Conservation (phyloP, 2,888 invertebrate species). For the Andrena chrysosceles region DNA sequence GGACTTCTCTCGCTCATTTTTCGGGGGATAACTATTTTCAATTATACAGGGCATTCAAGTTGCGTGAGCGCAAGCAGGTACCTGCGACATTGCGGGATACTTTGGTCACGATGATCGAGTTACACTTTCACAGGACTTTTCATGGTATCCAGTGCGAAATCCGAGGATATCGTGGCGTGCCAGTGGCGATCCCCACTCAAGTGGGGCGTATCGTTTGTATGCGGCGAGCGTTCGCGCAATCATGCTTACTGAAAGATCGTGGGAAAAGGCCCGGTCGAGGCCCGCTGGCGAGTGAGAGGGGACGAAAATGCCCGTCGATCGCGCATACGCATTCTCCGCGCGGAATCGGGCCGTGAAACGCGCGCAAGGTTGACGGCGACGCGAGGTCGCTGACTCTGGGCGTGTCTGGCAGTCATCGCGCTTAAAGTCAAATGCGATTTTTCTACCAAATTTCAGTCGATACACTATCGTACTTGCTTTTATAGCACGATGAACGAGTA, state of each 20-base stretch:
- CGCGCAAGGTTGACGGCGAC: constrained; percentile 24
- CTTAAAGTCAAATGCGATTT: neutral
- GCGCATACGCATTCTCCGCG: constrained; percentile 15
- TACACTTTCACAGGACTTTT: neutral
- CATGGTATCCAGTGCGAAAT: neutral
- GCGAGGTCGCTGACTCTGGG: constrained; percentile 31
- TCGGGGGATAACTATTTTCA: too few relatives aligned
- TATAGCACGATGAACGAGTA: too few relatives aligned
- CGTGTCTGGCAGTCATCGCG: constrained; percentile 14
- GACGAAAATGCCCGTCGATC: constrained; percentile 37
- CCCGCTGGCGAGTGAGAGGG: constrained; percentile 48
- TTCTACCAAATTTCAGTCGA: neutral
- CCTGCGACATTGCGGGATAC: too few relatives aligned
- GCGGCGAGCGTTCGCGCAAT: constrained; percentile 35
- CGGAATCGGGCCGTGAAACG: constrained; percentile 38
- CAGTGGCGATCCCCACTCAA: neutral
- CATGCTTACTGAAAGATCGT: constrained; percentile 54
- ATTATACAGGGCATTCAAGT: too few relatives aligned
- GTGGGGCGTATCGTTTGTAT: neutral
- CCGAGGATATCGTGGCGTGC: neutral
- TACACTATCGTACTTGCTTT: neutral
- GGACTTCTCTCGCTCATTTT: too few relatives aligned
- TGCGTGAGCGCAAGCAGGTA: too few relatives aligned
- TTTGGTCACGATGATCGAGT: neutral
- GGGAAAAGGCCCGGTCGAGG: constrained; percentile 54